Base-by-base conservation (phyloP, 2,888 invertebrate genomes). In the Oxycera nigricornis region DNA sequence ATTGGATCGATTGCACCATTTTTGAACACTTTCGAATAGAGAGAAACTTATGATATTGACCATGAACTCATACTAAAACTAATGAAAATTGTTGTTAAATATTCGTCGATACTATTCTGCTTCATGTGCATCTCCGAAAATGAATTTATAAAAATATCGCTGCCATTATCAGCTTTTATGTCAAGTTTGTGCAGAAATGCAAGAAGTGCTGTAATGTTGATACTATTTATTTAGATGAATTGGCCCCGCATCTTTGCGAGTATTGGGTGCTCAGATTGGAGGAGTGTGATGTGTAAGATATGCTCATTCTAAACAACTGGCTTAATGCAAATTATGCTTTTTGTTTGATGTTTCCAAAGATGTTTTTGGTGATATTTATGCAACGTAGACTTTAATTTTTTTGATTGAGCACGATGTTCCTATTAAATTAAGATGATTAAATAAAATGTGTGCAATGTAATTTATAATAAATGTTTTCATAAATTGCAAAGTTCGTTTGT, bases 1-100 rank as follows among this genome's bases (percentile, higher is more conserved):
- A 89, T 91, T 77, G 89, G 90, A 2, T 93, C 94, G 1, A 93
- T 95, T 80, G 90, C 91, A 11, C 92, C 92, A 6, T 95, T 93
- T 85, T 87, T 95, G 52, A 90, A 88, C 79, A 89, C 89, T 78
- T 85, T 89, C 57, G 88, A 89, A 77, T 88, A 82, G 79, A 78
- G 26, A 28, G 14, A 57, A n/a, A n/a, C n/a, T n/a, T n/a, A n/a
- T n/a, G n/a, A n/a, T n/a, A n/a, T n/a, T n/a, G 14, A 14, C 17
- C 46, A 46, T 46, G n/a, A n/a, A n/a, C n/a, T n/a, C n/a, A n/a
- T n/a, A n/a, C n/a, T n/a, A n/a, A n/a, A n/a, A n/a, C n/a, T n/a
- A n/a, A n/a, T n/a, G n/a, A n/a, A n/a, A n/a, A n/a, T n/a, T n/a
- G n/a, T n/a, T n/a, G n/a, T n/a, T n/a, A n/a, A n/a, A n/a, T n/a